Percentiles rank a stretch among this genome's conserved stretches.
phyloP scores from a whole-genome alignment of 2,888 invertebrate species.

The Macrophya annulata region DNA sequence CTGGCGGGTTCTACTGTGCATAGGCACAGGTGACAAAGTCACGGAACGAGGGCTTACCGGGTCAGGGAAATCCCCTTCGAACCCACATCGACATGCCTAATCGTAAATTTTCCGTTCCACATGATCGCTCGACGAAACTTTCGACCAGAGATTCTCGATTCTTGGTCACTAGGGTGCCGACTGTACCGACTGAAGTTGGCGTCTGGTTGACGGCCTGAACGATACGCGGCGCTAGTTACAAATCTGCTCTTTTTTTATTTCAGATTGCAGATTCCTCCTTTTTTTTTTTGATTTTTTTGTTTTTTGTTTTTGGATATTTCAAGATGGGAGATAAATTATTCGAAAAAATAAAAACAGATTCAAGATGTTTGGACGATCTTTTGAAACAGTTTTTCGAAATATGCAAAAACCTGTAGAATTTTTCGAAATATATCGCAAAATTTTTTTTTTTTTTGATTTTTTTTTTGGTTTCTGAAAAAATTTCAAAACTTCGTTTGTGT shows the following conservation, averaged over 20 bases:
- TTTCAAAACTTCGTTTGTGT: too few relatives aligned
- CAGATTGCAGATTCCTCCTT: neutral
- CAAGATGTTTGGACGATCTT: neutral
- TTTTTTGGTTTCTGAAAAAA: neutral
- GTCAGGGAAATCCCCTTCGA: slow-evolving; percentile 14
- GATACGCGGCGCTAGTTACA: slow-evolving; percentile 1
- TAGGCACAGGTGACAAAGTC: slow-evolving; percentile 1
- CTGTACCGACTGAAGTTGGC: neutral
- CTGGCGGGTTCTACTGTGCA: neutral
- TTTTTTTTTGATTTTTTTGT: neutral
- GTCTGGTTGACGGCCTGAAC: neutral
- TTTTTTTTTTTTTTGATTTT: neutral
- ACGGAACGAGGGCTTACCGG: slow-evolving; percentile 38
- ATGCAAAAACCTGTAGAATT: too few relatives aligned
- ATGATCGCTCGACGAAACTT: slow-evolving; percentile 20
- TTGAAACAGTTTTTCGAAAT: too few relatives aligned
- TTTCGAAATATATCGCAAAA: too few relatives aligned
- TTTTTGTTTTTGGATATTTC: neutral
- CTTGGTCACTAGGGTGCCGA: neutral
- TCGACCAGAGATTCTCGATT: neutral
- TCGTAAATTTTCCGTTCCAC: slow-evolving; percentile 8
- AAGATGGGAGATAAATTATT: neutral
- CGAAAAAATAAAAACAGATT: neutral
- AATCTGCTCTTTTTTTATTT: neutral
- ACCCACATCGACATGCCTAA: neutral